Evolutionary conservation across 2,113 vertebrate species (phyloP), one percentile per base, ranked within the genome.

Genomic region (Mus pahari): DNA sequence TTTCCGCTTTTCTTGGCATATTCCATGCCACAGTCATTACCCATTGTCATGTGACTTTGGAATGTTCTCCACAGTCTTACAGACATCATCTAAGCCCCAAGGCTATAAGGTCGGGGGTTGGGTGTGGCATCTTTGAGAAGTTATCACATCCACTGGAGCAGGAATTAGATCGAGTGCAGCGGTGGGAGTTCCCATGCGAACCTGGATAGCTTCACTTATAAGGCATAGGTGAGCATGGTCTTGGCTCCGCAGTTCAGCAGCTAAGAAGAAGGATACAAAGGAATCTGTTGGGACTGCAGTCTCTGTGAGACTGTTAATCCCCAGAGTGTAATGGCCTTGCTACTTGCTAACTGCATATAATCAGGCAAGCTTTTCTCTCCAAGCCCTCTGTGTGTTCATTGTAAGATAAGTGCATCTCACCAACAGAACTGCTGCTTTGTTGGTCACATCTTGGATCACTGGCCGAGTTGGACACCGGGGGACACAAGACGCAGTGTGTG

Each of bases 271-370:
- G 9, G 33, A 48, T 28, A 8, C 1, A 8, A 12, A 42, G 39
- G 12, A 12, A 19, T 12, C 70, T 3, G 7, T 7, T 12, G 5
- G 5, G 22, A 9, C 0, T 0, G 0, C 1, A 31, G 70, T 7
- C 68, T 17, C 14, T 0, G 50, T 26, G 1, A 66, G 1, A 4
- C 48, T 12, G 39, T 89, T 19, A 20, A 33, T 4, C 14, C 33
- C 62, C 14, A 14, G 17, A 16, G 68, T 22, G 3, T 13, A 8
- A 7, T 2, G 50, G 28, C 31, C 60, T 2, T 53, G 22, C 26
- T 26, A 2, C 26, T 26, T 9, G 1, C 13, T 2, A 28, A 50
- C 45, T 48, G 7, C 16, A 0, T 0, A 22, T 3, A 31, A 31
- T 9, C 2, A 8, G 73, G 6, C 24, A 31, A 58, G 19, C 9